Base-by-base conservation (phyloP, 2,797 vertebrate species). In the Clamator glandarius region DNA sequence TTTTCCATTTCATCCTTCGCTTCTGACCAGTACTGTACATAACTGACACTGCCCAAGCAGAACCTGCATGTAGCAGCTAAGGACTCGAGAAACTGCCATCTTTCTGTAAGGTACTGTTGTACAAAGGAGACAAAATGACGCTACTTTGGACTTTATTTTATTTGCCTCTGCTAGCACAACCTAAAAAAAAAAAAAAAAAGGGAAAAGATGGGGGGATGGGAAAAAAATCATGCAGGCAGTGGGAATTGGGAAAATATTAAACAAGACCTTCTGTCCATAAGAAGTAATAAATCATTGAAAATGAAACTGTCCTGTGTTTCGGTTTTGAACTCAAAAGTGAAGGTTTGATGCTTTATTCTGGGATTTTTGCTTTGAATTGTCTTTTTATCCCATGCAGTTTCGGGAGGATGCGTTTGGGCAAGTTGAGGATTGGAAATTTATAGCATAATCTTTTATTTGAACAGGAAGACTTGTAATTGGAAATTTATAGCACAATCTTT, bases 31-130 rank as follows among this genome's bases (percentile, higher is more conserved):
- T 98, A 97, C 97, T 98, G 98, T 98, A 98, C 95, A 98, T 98
- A 97, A 97, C 89, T 98, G 97, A 98, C 98, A 97, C 90, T 98
- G 96, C 95, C 98, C 97, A 97, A 97, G 98, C 98, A 98, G 97
- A 98, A 98, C 98, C 98, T 98, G 98, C 98, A 98, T 98, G 98
- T 98, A 98, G 98, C 98, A 97, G 97, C 98, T 97, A 97, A 97
- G 98, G 98, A 97, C 97, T 96, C 95, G 86, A 95, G 91, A 96
- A 93, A 96, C 94, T 98, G 98, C 96, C 98, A 98, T 97, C 97
- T 96, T 96, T 85, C 98, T 98, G 96, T 97, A 97, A 98, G 97
- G 96, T 98, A 97, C 95, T 96, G 97, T 97, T 96, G 97, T 97
- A 97, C 96, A 96, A 97, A 97, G 97, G 96, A 97, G 97, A 95